phyloP scores from a whole-genome alignment of 2,797 vertebrate species.

The Anas acuta region DNA sequence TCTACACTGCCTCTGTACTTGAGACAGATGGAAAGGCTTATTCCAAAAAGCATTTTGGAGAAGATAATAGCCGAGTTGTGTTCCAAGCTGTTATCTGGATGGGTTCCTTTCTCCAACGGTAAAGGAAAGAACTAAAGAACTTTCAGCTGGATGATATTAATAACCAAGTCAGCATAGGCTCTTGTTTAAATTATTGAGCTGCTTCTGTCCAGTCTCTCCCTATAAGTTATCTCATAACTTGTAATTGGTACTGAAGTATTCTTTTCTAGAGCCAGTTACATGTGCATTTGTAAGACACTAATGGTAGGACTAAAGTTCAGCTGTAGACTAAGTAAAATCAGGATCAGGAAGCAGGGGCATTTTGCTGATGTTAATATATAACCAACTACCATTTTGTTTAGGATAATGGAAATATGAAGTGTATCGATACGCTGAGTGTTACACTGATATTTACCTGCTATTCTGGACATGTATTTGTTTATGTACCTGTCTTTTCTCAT shows the following conservation, averaged over 20 bases:
- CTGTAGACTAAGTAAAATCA: not conserved
- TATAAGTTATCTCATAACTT: not conserved
- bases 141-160: not conserved
- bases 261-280: not conserved
- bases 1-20: not conserved
- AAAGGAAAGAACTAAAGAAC: not conserved
- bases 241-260: not conserved
- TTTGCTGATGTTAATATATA: not conserved
- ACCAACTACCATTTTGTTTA: not conserved
- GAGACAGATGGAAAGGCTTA: not conserved
- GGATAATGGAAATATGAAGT: not conserved
- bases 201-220: not conserved
- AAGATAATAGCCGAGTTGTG: slow-evolving; percentile 5
- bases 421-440: not conserved
- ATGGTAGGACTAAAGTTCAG: not conserved
- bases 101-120: not conserved
- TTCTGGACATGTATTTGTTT: not conserved
- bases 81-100: not conserved
- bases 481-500: not conserved
- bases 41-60: not conserved
- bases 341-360: not conserved
- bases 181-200: not conserved
- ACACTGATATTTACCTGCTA: not conserved
- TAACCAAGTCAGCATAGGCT: not conserved
- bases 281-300: fast-evolving